A percentile compares a stretch with the other conserved stretches of the same genome.
These are phyloP conservation scores for Drosophila quadrilineata DNA, from an alignment of 1,140 invertebrate genomes.

Conservation along the genomic window DNA sequence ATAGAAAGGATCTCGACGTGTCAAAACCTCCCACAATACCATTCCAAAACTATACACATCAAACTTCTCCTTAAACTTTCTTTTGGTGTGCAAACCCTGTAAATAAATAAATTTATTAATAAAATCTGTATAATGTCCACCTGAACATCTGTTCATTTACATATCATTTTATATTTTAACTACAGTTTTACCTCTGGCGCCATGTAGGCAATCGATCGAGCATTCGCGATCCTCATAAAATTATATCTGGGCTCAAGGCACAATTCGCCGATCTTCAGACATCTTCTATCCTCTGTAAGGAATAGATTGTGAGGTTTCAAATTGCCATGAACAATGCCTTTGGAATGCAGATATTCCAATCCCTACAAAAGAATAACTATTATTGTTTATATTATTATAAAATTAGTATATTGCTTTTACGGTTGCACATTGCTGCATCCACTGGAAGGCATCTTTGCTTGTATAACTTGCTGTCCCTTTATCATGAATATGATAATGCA, in stretches of 20 bases:
- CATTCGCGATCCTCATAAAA: background rate
- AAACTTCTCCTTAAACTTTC: background rate
- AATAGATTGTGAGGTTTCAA: conserved; percentile 5
- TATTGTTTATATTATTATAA: too few relatives aligned
- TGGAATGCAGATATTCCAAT: background rate
- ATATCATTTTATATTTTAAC: too few relatives aligned
- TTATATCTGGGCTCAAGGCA: background rate
- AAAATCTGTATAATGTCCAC: too few relatives aligned
- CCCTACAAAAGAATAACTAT: background rate
- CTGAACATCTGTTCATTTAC: too few relatives aligned
- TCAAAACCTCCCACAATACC: background rate
- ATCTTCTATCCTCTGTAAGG: background rate
- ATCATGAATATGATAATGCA: background rate
- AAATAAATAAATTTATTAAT: background rate
- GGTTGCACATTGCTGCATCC: conserved; percentile 9
- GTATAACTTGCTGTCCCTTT: background rate
- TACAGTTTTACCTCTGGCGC: background rate
- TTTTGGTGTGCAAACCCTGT: background rate
- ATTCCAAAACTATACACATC: background rate
- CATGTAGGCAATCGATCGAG: background rate
- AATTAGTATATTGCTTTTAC: background rate
- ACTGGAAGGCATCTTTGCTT: background rate
- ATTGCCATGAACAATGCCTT: background rate
- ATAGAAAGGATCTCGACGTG: background rate
- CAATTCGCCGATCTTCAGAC: conserved; percentile 7